These are phyloP conservation scores for Boleophthalmus pectinirostris DNA, from an alignment of 2,113 vertebrate genomes.

Conservation along the genomic window DNA sequence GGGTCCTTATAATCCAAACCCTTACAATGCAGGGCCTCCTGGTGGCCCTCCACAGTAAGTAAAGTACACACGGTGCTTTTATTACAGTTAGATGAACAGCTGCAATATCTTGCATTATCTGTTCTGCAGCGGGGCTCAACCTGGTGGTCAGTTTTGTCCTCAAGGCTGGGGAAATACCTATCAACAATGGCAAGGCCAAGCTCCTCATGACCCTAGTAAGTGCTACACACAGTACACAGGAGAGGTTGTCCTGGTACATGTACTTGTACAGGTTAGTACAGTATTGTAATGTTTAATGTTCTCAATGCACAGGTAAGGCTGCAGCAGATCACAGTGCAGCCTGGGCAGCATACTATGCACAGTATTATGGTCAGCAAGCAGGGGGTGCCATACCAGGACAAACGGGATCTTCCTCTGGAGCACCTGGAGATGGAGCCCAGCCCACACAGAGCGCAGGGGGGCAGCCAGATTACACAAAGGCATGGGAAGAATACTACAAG, in stretches of 20 bases:
- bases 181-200: slow-evolving; percentile 90
- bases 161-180: slow-evolving; percentile 88
- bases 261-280: background rate
- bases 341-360: slow-evolving; percentile 93
- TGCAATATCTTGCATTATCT: background rate
- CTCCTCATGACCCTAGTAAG: slow-evolving; percentile 89
- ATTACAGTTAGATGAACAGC: background rate
- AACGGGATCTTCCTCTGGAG: slow-evolving; percentile 76
- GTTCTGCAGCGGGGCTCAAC: slow-evolving; percentile 77
- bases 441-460: slow-evolving; percentile 74
- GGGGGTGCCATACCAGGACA: slow-evolving; percentile 82
- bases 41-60: slow-evolving; percentile 89
- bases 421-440: slow-evolving; percentile 80
- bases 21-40: slow-evolving; percentile 87
- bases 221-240: background rate
- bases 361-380: slow-evolving; percentile 90
- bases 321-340: slow-evolving; percentile 87
- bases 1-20: slow-evolving; percentile 89
- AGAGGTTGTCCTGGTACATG: no score
- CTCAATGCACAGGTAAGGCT: slow-evolving; percentile 77
- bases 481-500: slow-evolving; percentile 95
- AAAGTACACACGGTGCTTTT: background rate
- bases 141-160: slow-evolving; percentile 85
- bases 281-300: background rate
- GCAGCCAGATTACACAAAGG: slow-evolving; percentile 93